Conservation (phyloP, 2,888 invertebrate species). For the Epistrophella euchroma region DNA sequence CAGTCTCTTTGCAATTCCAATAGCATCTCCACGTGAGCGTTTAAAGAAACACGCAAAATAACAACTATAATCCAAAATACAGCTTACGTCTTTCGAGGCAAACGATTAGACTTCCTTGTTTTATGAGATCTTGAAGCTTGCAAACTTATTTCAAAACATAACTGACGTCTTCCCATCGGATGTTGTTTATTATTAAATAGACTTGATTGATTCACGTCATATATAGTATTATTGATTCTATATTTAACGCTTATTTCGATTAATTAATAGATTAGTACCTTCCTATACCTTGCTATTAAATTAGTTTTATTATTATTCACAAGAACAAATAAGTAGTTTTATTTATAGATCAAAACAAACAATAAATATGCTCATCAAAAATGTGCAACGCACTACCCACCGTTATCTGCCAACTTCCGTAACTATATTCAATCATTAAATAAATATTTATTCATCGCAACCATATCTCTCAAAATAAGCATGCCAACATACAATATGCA, state of each 20-base stretch:
- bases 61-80: too few species aligned
- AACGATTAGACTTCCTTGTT: not conserved
- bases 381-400: conserved; percentile 29
- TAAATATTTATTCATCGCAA: not conserved
- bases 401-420: conserved; percentile 44
- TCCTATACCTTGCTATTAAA: too few species aligned
- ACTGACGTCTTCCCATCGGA: conserved; percentile 26
- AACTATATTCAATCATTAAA: conserved; percentile 8
- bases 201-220: not conserved
- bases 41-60: too few species aligned
- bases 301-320: not conserved
- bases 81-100: not conserved
- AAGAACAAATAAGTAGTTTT: conserved; percentile 7
- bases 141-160: not conserved
- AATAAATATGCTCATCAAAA: not conserved
- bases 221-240: not conserved
- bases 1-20: too few species aligned
- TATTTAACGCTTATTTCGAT: not conserved
- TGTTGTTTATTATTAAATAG: conserved; percentile 12
- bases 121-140: not conserved
- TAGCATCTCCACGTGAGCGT: too few species aligned
- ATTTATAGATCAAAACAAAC: conserved; percentile 8
- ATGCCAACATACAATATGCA: not conserved
- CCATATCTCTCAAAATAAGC: not conserved
- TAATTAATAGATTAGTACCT: not conserved